Evolutionary conservation across 2,888 invertebrate genomes (phyloP).

Genomic region (Penaeus monodon): DNA sequence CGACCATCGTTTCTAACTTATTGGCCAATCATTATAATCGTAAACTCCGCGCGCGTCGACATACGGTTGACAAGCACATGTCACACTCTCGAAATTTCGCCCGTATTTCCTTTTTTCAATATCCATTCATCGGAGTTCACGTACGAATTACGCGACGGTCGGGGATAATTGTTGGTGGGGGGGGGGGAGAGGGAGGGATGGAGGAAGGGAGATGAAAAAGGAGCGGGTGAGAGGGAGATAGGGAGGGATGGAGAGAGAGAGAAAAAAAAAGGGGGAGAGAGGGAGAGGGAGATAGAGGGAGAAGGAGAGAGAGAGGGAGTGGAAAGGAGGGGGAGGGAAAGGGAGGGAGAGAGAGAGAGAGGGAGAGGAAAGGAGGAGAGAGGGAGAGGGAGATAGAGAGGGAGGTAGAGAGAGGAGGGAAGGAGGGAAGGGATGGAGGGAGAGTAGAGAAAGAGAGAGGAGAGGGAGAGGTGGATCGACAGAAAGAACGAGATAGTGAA

Average conservation of each 20-base stretch:
- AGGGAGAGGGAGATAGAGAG: neutral
- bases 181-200: neutral
- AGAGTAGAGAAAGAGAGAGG: neutral
- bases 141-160: neutral
- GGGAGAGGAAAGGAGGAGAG: neutral
- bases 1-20: too few relatives aligned
- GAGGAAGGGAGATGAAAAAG: neutral
- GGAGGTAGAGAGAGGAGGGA: neutral
- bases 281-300: neutral
- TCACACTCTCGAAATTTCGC: too few relatives aligned
- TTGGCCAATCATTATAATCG: too few relatives aligned
- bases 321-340: neutral
- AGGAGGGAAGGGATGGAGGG: neutral
- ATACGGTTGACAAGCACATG: too few relatives aligned
- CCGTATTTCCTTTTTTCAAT: too few relatives aligned
- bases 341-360: neutral
- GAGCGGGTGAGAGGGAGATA: neutral
- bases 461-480: neutral
- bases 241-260: neutral
- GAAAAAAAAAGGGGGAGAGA: neutral
- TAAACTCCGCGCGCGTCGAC: too few relatives aligned
- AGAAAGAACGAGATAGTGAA: neutral
- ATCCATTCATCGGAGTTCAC: too few relatives aligned
- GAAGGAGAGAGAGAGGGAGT: neutral
- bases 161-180: neutral